phyloP scores from a whole-genome alignment of 2,113 vertebrate genomes.

The Trogon melanurus region DNA sequence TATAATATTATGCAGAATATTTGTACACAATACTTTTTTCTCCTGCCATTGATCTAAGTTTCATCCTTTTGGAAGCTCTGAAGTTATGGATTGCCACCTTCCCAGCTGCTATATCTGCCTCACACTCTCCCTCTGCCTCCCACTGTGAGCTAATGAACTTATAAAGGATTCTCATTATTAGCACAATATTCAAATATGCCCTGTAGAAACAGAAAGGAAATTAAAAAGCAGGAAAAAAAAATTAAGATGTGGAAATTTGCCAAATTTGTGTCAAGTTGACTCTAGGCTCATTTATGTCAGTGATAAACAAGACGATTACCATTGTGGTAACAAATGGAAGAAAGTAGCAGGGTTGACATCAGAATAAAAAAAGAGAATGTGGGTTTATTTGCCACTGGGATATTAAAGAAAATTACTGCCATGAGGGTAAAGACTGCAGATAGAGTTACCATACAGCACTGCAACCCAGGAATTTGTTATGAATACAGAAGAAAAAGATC shows the following conservation, averaged over 20 bases:
- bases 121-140: not conserved
- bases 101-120: not conserved
- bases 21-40: not conserved
- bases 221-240: conserved; percentile 17
- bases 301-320: conserved; percentile 22
- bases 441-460: not conserved
- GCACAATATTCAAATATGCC: not conserved
- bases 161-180: conserved; percentile 12
- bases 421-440: not conserved
- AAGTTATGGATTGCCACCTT: not conserved
- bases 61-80: not conserved
- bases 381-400: not conserved
- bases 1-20: not conserved
- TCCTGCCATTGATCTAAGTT: not conserved
- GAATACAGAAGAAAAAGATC: not conserved
- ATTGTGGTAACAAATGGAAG: not conserved
- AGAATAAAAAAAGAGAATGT: not conserved
- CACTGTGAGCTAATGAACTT: not conserved
- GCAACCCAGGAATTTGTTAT: not conserved
- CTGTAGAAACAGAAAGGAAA: conserved; percentile 15
- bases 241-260: not conserved
- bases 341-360: not conserved
- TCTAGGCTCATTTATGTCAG: not conserved
- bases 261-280: not conserved
- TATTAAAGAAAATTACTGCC: conserved; percentile 1